A percentile compares a stretch with the other conserved stretches of the same genome.
Evolutionary conservation across 2,113 vertebrate genomes (phyloP).

Genomic region (Leiothrix lutea): DNA sequence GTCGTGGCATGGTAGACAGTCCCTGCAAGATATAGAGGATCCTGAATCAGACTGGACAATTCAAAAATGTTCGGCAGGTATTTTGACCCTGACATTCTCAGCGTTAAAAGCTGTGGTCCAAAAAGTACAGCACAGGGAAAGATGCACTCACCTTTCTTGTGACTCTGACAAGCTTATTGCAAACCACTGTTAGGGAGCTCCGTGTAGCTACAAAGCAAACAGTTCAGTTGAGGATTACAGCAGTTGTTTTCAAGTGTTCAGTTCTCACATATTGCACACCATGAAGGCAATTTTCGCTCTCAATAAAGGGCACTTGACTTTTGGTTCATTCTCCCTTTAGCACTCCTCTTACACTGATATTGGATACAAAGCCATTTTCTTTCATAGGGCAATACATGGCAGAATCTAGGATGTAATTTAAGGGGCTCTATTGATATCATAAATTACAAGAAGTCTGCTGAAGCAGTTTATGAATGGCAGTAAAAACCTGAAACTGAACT

Average conservation of each 20-base stretch:
- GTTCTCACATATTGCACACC: constrained; percentile 13
- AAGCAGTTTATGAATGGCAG: constrained; percentile 75
- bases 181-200: background rate
- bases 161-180: background rate
- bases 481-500: constrained; percentile 75
- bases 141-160: background rate
- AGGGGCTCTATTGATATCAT: constrained; percentile 71
- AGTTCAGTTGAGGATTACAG: constrained; percentile 26
- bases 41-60: background rate
- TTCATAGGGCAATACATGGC: constrained; percentile 61
- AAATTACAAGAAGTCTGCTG: constrained; percentile 75
- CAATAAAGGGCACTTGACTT: constrained; percentile 70
- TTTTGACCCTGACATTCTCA: background rate
- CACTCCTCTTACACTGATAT: constrained; percentile 58
- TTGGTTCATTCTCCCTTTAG: constrained; percentile 67
- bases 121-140: background rate
- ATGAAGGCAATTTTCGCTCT: constrained; percentile 1
- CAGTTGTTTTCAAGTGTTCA: constrained; percentile 50
- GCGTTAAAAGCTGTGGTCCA: background rate
- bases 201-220: constrained; percentile 8
- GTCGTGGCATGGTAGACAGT: background rate
- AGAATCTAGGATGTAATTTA: constrained; percentile 77
- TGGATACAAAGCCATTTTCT: constrained; percentile 63
- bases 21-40: background rate
- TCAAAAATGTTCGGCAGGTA: background rate